These are phyloP conservation scores for Callyntrura sp. DNA, from an alignment of 2,888 invertebrate genomes.

Conservation along the genomic window DNA sequence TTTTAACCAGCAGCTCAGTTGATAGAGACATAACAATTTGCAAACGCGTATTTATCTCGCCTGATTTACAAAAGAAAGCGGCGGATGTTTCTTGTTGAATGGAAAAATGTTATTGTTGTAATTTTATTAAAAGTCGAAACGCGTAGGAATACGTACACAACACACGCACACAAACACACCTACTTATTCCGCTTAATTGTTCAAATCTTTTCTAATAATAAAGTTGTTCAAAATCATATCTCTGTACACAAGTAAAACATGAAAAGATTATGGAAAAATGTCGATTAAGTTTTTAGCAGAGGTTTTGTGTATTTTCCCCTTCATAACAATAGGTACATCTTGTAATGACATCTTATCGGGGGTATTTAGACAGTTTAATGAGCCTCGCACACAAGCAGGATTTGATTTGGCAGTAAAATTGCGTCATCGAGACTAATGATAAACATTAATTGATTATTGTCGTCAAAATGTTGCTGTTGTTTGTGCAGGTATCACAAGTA, in stretches of 20 bases:
- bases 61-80: slow-evolving; percentile 36
- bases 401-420: neutral
- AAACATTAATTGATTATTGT: neutral
- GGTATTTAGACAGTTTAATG: neutral
- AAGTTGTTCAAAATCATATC: neutral
- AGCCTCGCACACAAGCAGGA: slow-evolving; percentile 14
- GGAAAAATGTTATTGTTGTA: neutral
- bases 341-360: neutral
- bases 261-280: neutral
- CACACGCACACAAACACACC: too few species aligned
- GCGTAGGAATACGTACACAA: too few species aligned
- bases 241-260: neutral
- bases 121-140: neutral
- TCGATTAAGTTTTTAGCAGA: neutral
- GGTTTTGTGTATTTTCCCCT: neutral
- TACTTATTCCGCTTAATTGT: slow-evolving; percentile 20
- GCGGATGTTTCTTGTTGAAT: slow-evolving; percentile 36
- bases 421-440: neutral
- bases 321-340: neutral
- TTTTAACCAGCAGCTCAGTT: neutral
- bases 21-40: slow-evolving; percentile 33
- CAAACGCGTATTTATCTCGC: slow-evolving; percentile 3
- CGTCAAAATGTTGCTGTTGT: neutral
- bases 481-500: neutral
- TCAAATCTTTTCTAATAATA: neutral